Conservation (phyloP, 2,113 vertebrate genomes). For the chimpanzee (Pan troglodytes) region NHGRI_mPanTro3-v2.1_pri NC_072402.2:2996001-2996500, state of each 20-base stretch:
- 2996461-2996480: neutral
- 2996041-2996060: neutral
- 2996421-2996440: neutral
- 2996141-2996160: rapidly evolving
- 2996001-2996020: rapidly evolving
- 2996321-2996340: neutral
- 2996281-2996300: neutral
- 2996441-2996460: neutral
- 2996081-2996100: neutral
- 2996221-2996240: rapidly evolving
- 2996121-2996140: rapidly evolving
- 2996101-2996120: neutral
- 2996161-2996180: rapidly evolving
- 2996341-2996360: neutral
- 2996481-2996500: neutral
- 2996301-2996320: neutral
- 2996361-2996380: neutral
- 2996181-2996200: rapidly evolving
- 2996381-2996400: neutral
- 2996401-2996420: neutral
- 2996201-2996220: rapidly evolving
- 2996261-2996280: neutral
- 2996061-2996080: neutral
- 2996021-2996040: neutral
- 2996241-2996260: neutral